Evolutionary conservation across 2,888 invertebrate genomes (phyloP).

Genomic region (Patella depressa): DNA sequence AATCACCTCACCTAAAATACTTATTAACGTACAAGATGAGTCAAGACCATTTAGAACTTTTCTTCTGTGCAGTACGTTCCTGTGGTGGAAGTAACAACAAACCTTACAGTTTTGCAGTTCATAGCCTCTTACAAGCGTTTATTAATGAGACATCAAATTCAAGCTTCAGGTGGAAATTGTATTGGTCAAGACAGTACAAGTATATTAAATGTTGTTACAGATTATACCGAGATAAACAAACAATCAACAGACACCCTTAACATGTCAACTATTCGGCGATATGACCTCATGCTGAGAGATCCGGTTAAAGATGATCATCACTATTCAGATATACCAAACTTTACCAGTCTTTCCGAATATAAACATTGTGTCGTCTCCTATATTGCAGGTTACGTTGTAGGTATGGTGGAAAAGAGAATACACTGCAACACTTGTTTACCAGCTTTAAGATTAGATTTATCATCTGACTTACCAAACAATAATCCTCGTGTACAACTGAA

Average conservation of each 20-base stretch:
- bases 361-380: background rate
- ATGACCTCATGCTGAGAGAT: background rate
- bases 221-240: background rate
- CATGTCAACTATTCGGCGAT: background rate
- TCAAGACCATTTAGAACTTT: slow-evolving; percentile 1
- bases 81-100: background rate
- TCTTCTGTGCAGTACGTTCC: background rate
- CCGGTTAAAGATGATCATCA: background rate
- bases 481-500: background rate
- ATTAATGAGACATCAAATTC: slow-evolving; percentile 1
- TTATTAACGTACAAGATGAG: background rate
- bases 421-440: background rate
- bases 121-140: background rate
- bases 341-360: background rate
- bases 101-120: no score
- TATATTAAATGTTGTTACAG: background rate
- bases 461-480: background rate
- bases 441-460: background rate
- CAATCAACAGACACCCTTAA: background rate
- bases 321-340: background rate
- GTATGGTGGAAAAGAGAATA: background rate
- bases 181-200: background rate
- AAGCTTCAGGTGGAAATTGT: background rate
- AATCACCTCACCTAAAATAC: background rate
- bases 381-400: background rate